A percentile compares a stretch with the other conserved stretches of the same genome.
Conservation (phyloP, 2,888 invertebrate genomes). For the Sycophila texana region DNA sequence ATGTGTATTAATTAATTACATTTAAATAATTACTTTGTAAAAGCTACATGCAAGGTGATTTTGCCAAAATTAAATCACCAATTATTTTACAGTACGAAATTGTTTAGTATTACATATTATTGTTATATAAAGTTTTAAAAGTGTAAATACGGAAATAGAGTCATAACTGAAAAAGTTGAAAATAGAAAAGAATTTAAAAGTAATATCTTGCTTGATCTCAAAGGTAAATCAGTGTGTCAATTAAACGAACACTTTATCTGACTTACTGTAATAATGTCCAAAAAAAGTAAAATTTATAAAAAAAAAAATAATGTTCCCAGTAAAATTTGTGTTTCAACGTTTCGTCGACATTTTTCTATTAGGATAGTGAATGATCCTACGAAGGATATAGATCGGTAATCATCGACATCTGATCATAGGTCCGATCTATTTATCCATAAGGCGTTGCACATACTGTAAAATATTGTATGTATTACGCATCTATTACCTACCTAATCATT, state of each 20-base stretch:
- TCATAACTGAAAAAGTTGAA: slow-evolving; percentile 18
- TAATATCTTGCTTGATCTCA: slow-evolving; percentile 39
- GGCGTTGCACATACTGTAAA: slow-evolving; percentile 67
- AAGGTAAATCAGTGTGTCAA: slow-evolving; percentile 37
- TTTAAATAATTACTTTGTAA: too few relatives aligned
- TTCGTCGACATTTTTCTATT: slow-evolving; percentile 23
- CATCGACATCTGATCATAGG: slow-evolving; percentile 58
- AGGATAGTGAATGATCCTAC: slow-evolving; percentile 47
- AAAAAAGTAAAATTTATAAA: slow-evolving; percentile 1
- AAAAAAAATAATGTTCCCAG: slow-evolving; percentile 4
- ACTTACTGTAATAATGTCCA: slow-evolving; percentile 9
- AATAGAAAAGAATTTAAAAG: slow-evolving; percentile 11
- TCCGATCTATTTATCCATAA: slow-evolving; percentile 63
- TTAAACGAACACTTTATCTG: slow-evolving; percentile 31
- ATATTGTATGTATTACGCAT: slow-evolving; percentile 71
- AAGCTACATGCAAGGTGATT: not conserved
- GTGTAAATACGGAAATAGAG: slow-evolving; percentile 34
- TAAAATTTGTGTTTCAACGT: slow-evolving; percentile 7
- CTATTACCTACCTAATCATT: slow-evolving; percentile 36
- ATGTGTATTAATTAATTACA: too few relatives aligned
- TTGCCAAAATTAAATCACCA: not conserved
- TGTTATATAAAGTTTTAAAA: slow-evolving; percentile 34
- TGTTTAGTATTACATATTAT: slow-evolving; percentile 35
- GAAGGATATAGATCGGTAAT: slow-evolving; percentile 61
- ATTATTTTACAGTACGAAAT: slow-evolving; percentile 21